Evolutionary conservation across 2,113 vertebrate species (phyloP), one percentile per base, ranked within the genome.

Genomic region (Lepisosteus oculatus): DNA sequence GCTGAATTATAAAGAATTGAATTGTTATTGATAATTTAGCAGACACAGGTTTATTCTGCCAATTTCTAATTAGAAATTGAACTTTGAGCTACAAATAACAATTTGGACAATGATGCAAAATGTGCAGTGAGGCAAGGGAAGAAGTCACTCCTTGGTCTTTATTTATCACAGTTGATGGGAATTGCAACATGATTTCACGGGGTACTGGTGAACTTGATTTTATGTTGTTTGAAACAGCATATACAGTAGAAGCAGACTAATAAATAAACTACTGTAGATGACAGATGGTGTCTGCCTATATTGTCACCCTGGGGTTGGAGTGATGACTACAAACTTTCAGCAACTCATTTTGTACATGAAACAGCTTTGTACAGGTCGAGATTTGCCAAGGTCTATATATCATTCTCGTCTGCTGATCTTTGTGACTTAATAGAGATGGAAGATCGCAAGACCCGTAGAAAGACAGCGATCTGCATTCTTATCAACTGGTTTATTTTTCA

Each of bases 271-370:
- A 29, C 12, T 15, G 14, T 13, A 13, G 57, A 59, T n/a, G 57
- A 15, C n/a, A 85, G 80, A 86, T 61, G 70, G 88, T 88, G 89
- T 85, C 67, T 70, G 71, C 71, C 76, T 83, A 83, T 85, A 90
- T 88, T 82, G 82, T 83, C 88, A 61, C 80, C 72, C 68, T 75
- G 56, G 86, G 85, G 72, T 80, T 85, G 89, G 89, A 90, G 83
- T 61, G 79, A 83, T 72, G 82, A 84, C 81, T 91, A 87, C 84
- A 88, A 88, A 92, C 84, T 85, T 85, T 89, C 88, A 84, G 77
- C 82, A 80, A 76, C 86, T 84, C 72, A 74, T 0, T 79, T 82
- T 85, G 74, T 72, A 84, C 67, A 73, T 80, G 86, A 87, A 78
- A 84, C 83, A 78, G 59, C 63, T 84, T 86, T 74, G 79, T 82